These are phyloP conservation scores for Taphrorychus bicolor DNA, from an alignment of 2,888 invertebrate genomes.

Conservation along the genomic window DNA sequence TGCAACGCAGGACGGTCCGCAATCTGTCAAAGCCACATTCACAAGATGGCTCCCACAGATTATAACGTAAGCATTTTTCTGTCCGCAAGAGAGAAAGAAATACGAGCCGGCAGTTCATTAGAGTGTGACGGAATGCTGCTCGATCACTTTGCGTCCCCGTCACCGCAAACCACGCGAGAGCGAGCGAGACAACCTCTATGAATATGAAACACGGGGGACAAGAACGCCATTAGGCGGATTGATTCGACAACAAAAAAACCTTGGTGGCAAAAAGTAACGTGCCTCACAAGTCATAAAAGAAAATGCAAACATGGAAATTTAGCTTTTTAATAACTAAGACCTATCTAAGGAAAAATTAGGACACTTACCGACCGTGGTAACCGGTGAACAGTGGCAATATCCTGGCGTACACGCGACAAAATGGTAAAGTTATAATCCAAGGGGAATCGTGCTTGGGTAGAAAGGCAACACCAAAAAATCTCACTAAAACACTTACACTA, in stretches of 20 bases:
- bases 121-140: conserved; percentile 44
- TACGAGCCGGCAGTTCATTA: conserved; percentile 21
- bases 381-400: too few relatives aligned
- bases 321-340: neutral
- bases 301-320: too few relatives aligned
- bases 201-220: neutral
- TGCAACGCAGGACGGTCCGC: too few relatives aligned
- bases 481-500: conserved; percentile 45
- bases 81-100: conserved; percentile 43
- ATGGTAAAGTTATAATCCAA: conserved; percentile 32
- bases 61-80: conserved; percentile 38
- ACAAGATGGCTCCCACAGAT: conserved; percentile 57
- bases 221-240: neutral
- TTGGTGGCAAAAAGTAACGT: too few relatives aligned
- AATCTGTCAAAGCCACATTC: conserved; percentile 47
- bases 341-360: neutral
- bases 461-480: conserved; percentile 39
- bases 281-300: too few relatives aligned
- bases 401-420: too few relatives aligned
- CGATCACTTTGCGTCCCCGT: neutral
- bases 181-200: neutral
- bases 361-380: conserved; percentile 28
- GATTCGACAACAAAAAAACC: neutral
- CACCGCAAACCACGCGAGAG: neutral
- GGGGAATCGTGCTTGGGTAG: conserved; percentile 1